A percentile compares a stretch with the other conserved stretches of the same genome.
phyloP scores from a whole-genome alignment of 2,888 invertebrate species.

The Tryphoninae sp. region DNA sequence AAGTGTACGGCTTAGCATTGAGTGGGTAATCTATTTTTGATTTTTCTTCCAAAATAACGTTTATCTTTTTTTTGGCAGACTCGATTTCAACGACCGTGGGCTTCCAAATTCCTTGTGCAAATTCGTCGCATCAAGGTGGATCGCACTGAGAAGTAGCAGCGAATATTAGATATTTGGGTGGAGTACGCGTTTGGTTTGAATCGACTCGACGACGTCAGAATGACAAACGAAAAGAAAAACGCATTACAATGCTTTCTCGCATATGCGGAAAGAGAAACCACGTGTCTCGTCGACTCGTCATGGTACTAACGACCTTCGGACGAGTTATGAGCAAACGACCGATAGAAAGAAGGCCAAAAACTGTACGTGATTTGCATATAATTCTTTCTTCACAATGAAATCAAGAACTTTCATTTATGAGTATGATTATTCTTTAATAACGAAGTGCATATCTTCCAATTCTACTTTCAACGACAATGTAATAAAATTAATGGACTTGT shows the following conservation, averaged over 20 bases:
- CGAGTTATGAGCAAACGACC: neutral
- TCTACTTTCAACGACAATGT: no score
- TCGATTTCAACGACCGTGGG: no score
- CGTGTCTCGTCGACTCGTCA: no score
- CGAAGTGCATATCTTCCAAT: no score
- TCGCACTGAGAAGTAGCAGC: neutral
- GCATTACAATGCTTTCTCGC: neutral
- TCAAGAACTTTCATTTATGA: no score
- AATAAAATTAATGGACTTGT: no score
- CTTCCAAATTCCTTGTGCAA: neutral
- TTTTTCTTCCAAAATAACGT: neutral
- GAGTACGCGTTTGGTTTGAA: conserved; percentile 13
- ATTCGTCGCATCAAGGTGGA: neutral
- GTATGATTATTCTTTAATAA: no score
- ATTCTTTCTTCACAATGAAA: no score
- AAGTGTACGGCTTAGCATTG: no score
- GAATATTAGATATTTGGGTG: neutral
- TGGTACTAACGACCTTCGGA: no score
- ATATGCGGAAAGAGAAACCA: neutral
- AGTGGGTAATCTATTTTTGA: neutral
- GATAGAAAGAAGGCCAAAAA: neutral
- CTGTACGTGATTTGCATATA: no score
- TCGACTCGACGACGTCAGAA: neutral
- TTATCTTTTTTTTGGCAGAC: neutral
- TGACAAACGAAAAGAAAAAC: neutral